A percentile compares a stretch with the other conserved stretches of the same genome.
Conservation (phyloP, 2,888 invertebrate species). For the Heterodera filipjevi region DNA sequence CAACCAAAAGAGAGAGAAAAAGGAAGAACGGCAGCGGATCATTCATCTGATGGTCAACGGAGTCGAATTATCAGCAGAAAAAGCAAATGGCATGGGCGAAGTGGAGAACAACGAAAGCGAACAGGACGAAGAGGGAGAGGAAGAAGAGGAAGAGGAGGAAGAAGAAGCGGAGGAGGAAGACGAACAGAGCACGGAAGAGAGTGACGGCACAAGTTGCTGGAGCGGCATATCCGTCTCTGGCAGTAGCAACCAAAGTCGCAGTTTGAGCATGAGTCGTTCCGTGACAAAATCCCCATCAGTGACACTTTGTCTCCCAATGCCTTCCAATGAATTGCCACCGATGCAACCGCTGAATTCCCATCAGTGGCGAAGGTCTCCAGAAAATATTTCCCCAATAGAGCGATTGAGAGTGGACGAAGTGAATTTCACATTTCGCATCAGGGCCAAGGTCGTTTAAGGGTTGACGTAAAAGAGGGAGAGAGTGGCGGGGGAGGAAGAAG, state of each 20-base stretch:
- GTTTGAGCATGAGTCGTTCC: slow-evolving; percentile 1
- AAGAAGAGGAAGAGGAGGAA: slow-evolving; percentile 26
- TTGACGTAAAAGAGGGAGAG: background rate
- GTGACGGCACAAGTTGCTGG: background rate
- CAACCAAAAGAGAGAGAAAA: background rate
- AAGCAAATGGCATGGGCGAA: background rate
- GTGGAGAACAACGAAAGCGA: slow-evolving; percentile 4
- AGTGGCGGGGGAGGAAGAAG: background rate
- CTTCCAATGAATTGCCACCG: background rate
- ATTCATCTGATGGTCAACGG: background rate
- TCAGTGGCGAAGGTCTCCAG: slow-evolving; percentile 8
- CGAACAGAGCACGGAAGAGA: slow-evolving; percentile 12
- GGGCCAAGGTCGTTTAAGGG: slow-evolving; percentile 2
- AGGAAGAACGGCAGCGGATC: background rate
- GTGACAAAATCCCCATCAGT: slow-evolving; percentile 9
- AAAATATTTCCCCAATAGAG: slow-evolving; percentile 14
- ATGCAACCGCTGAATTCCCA: slow-evolving; percentile 7
- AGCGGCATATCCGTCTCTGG: slow-evolving; percentile 1
- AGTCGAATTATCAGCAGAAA: slow-evolving; percentile 1
- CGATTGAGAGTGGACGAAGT: slow-evolving; percentile 27
- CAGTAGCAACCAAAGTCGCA: background rate
- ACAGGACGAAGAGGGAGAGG: slow-evolving; percentile 28
- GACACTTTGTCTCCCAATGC: slow-evolving; percentile 4
- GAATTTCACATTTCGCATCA: slow-evolving; percentile 23
- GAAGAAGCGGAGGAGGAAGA: slow-evolving; percentile 21